Conservation (phyloP, 2,888 invertebrate genomes). For the Trilocha varians region DNA sequence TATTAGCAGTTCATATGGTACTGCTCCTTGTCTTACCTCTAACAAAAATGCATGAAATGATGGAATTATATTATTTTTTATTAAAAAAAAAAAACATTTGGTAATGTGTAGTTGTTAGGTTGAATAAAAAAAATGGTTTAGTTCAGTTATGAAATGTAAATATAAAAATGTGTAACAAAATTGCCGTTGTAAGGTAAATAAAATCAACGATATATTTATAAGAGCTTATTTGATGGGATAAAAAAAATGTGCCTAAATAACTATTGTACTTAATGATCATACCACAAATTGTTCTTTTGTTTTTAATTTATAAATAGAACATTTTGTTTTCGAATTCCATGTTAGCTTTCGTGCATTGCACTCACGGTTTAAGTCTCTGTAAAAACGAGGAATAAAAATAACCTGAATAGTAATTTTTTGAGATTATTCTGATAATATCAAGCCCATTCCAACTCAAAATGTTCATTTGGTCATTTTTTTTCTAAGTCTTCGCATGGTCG, state of each 20-base stretch:
- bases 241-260: constrained; percentile 30
- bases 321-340: too few species aligned
- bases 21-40: constrained; percentile 23
- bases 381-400: too few species aligned
- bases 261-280: constrained; percentile 23
- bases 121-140: too few species aligned
- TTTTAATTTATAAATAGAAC: too few species aligned
- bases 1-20: constrained; percentile 21
- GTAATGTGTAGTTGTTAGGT: constrained; percentile 13
- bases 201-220: constrained; percentile 13
- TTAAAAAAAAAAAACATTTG: constrained; percentile 17
- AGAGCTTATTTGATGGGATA: constrained; percentile 21
- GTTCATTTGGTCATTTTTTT: not conserved
- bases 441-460: not conserved
- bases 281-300: too few species aligned
- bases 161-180: too few species aligned
- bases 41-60: constrained; percentile 32
- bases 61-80: constrained; percentile 20
- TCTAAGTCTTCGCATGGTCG: not conserved
- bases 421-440: too few species aligned
- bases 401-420: too few species aligned
- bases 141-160: too few species aligned
- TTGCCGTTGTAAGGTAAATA: not conserved
- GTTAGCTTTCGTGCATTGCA: too few species aligned
- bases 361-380: too few species aligned